Evolutionary conservation across 2,888 invertebrate genomes (phyloP), one percentile per base, ranked within the genome.

Genomic region (Noctua janthina): DNA sequence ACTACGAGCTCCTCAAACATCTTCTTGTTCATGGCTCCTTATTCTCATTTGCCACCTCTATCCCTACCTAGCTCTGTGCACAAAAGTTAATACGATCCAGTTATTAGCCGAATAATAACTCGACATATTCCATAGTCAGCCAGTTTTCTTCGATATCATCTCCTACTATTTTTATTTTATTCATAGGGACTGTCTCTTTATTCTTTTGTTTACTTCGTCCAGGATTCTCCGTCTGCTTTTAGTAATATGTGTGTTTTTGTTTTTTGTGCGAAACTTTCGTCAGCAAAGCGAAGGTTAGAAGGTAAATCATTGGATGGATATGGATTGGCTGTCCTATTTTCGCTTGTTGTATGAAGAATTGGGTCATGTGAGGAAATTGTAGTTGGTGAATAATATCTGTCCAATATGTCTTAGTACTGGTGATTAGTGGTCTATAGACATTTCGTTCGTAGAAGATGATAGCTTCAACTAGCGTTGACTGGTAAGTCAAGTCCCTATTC

Each of bases 161-260:
- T 95, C 92, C 82, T 92, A 92, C 93, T 95, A 96, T 97, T 96
- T 96, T 96, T 96, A 97, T 97, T 97, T 97, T 97, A 97, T 97
- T 96, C 97, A 97, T 97, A 96, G 96, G 93, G 92, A 90, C 79
- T 88, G 91, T 90, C 93, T 95, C 94, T 96, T 96, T 96, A 97
- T 97, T 94, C 94, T 91, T 94, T 96, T 97, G 96, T 96, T 97
- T 96, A 96, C 96, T 92, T 88, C 90, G 81, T 86, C 79, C 81
- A 83, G 64, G 35, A 84, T 49, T 62, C 78, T 70, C 81, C 74
- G 87, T 86, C 79, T 82, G 74, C 80, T 79, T 82, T 89, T 79
- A 79, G 87, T 88, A 88, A 85, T 87, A 84, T 87, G 82, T 85
- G 83, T 90, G 82, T 87, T 88, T 87, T 89, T 88, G 85, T 90